Percentiles rank a stretch among this genome's conserved stretches.
Conservation (phyloP, 2,113 vertebrate species). For the Prunella fulvescens region DNA sequence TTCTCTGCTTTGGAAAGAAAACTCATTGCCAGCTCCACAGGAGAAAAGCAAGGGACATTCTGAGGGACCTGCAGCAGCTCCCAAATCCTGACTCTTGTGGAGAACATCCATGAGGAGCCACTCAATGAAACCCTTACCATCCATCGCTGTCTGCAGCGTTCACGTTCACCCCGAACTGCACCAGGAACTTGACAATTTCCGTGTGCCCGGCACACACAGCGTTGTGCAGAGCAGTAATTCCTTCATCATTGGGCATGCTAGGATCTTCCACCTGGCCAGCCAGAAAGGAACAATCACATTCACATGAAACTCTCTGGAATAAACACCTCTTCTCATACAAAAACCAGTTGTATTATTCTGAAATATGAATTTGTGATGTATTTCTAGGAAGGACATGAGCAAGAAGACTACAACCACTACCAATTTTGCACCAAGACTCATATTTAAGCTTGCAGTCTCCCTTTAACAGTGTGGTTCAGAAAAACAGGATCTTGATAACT, state of each 20-base stretch:
- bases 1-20: background rate
- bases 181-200: slow-evolving; percentile 94
- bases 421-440: background rate
- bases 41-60: background rate
- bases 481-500: background rate
- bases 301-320: background rate
- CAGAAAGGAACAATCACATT: background rate
- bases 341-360: background rate
- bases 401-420: background rate
- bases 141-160: slow-evolving; percentile 97
- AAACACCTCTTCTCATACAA: background rate
- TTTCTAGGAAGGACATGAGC: background rate
- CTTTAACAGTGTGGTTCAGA: background rate
- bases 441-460: background rate
- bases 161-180: slow-evolving; percentile 96
- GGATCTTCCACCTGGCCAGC: slow-evolving; percentile 88
- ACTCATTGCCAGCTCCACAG: background rate
- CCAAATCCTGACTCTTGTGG: background rate
- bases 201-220: slow-evolving; percentile 96
- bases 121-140: slow-evolving; percentile 78
- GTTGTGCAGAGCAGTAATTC: slow-evolving; percentile 96
- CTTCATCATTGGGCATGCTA: slow-evolving; percentile 94
- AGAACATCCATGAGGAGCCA: background rate
- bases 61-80: background rate
- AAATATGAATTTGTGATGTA: background rate